Evolutionary conservation across 2,113 vertebrate genomes (phyloP).

Genomic region (Otocyon megalotis): DNA sequence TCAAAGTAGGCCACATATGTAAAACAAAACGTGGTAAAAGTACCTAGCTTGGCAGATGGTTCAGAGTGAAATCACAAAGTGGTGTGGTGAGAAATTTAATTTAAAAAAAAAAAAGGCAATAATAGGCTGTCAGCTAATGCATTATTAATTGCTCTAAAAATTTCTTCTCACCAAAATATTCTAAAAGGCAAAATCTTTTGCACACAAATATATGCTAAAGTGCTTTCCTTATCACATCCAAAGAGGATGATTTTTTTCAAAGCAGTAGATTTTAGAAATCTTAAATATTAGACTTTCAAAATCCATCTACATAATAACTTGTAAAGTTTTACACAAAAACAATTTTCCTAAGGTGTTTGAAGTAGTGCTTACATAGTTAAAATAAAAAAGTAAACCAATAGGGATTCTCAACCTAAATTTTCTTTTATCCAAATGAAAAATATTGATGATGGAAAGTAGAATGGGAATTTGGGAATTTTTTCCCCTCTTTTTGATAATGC

Average conservation of each 20-base stretch:
- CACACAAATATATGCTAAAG: slow-evolving; percentile 40
- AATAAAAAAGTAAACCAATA: slow-evolving; percentile 11
- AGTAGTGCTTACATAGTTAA: background rate
- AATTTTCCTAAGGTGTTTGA: background rate
- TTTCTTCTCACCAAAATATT: slow-evolving; percentile 58
- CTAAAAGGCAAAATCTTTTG: slow-evolving; percentile 48
- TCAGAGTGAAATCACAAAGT: slow-evolving; percentile 63
- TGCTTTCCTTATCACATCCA: background rate
- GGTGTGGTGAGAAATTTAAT: slow-evolving; percentile 58
- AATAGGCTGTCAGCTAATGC: slow-evolving; percentile 66
- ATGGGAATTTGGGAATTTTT: background rate
- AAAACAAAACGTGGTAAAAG: slow-evolving; percentile 62
- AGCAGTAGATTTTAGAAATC: background rate
- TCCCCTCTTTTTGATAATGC: background rate
- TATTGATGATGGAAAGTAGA: background rate
- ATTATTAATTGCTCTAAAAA: slow-evolving; percentile 78
- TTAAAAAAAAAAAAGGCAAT: slow-evolving; percentile 31
- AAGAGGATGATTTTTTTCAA: background rate
- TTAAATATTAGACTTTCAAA: slow-evolving; percentile 48
- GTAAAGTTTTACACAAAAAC: background rate
- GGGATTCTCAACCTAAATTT: background rate
- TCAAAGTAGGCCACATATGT: slow-evolving; percentile 76
- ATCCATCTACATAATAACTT: slow-evolving; percentile 30
- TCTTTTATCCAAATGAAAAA: background rate
- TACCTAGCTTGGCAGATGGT: slow-evolving; percentile 74